Base-by-base conservation (phyloP, 2,797 vertebrate genomes). In the Bradypodion ventrale region DNA sequence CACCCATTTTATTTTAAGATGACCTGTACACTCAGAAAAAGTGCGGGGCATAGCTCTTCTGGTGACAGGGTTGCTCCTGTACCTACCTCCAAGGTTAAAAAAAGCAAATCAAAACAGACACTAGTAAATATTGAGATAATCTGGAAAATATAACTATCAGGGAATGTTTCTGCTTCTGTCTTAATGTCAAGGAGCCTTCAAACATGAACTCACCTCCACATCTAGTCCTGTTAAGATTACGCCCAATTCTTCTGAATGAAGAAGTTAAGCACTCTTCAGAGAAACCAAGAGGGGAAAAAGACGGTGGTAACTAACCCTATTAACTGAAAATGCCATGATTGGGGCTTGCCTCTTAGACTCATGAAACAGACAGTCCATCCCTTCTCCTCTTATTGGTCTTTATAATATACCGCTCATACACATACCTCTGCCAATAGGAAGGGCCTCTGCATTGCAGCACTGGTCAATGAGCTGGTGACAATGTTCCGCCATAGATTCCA, bases 381-480 rank as follows among this genome's bases (percentile, higher is more conserved):
- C 25, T 83, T 60, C 37, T 27, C 32, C 37, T 65, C 44, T 23
- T 16, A 2, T 1, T 5, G 7, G 29, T 13, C n/a, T n/a, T 56
- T 44, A 29, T 49, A 56, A 37, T 7, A 15, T 56, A 23, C 40
- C 5, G 32, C 1, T 12, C 27, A 49, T 16, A n/a, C 16, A 89
- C 96, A 1, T 95, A 97, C 97, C 98, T 93, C 98, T 97, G 95
- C 98, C 98, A 92, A 99, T 95, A 0, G 98, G 97, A 93, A 99
- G 96, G 0, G 98, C 98, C 94, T 99, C 98, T 0, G 98, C 97
- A 66, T 97, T 98, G 90, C 97, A 97, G 94, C 98, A 99, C 93
- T 99, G 98, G 90, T 99, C 98, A 1, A 99, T 97, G 78, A 99
- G 97, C 85, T 99, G 98, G 92, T 98, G 98, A 91, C 98, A 99